Conservation (phyloP, 1,140 invertebrate genomes). For the Manduca sexta region DNA sequence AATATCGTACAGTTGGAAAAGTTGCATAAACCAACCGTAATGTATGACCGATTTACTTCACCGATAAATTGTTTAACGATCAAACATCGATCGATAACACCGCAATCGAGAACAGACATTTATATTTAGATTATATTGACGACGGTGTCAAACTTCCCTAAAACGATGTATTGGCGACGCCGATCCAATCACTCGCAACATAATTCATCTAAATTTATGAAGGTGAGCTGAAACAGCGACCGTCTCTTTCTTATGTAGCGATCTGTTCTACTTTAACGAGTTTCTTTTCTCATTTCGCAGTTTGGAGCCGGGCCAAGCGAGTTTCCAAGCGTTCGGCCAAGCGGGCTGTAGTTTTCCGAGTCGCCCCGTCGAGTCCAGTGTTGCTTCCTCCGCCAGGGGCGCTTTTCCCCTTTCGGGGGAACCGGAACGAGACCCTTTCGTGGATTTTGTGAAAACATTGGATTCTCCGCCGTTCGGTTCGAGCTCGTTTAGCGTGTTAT, state of each 20-base stretch:
- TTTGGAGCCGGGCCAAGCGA: conserved; percentile 72
- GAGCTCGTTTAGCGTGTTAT: conserved; percentile 27
- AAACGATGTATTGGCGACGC: conserved; percentile 54
- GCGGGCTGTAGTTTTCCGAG: conserved; percentile 69
- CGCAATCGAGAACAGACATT: conserved; percentile 27
- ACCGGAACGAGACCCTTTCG: conserved; percentile 47
- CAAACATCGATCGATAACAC: conserved; percentile 19
- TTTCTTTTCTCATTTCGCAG: conserved; percentile 73
- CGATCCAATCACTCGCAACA: conserved; percentile 60
- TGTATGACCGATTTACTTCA: background rate
- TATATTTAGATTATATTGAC: conserved; percentile 52
- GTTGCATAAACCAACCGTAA: background rate
- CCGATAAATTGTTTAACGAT: conserved; percentile 7
- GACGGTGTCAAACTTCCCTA: conserved; percentile 53
- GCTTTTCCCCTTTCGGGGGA: conserved; percentile 30
- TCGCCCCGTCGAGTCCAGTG: conserved; percentile 61
- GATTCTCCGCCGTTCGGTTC: conserved; percentile 43
- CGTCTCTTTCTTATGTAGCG: conserved; percentile 60
- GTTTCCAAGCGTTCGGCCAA: conserved; percentile 66
- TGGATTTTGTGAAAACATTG: conserved; percentile 30
- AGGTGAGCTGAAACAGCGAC: conserved; percentile 47
- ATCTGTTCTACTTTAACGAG: conserved; percentile 54
- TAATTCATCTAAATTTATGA: conserved; percentile 63
- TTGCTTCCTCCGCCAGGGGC: conserved; percentile 39
- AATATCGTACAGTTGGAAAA: no score